Evolutionary conservation across 2,113 vertebrate genomes (phyloP), one percentile per base, ranked within the genome.

Genomic region (Papio anubis): DNA sequence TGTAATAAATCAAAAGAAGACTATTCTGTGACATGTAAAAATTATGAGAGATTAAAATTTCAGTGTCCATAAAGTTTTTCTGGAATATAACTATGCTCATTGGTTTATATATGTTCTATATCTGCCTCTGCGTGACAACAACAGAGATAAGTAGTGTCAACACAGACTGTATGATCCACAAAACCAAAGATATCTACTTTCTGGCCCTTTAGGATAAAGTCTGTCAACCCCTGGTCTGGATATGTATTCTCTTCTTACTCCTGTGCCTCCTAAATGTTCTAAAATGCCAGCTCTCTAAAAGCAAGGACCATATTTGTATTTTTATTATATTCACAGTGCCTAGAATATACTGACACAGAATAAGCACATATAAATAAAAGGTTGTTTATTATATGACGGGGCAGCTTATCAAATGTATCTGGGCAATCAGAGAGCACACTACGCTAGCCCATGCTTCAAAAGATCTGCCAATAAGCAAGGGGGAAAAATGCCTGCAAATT

Each of bases 1-100:
- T 68, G 32, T 68, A 83, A 78, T 90, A 75, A 85, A 83, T 88
- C 50, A 55, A 92, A 93, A 93, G 80, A 90, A 35, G 23, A 79
- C 2, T 78, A 57, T 70, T 84, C 76, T 38, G 55, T 68, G 48
- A 50, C 57, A 66, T 27, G 17, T 82, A 43, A 91, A 78, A 78
- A 32, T 48, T 45, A 4, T 45, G 43, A 27, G 59, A 68, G 32
- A 18, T 68, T 68, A 68, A 35, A 68, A n/a, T 35, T 16, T n/a
- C 32, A 17, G 16, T n/a, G 32, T n/a, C 32, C 66, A 68, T 89
- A 78, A 79, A 87, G 61, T 14, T 70, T 59, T 55, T 70, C 35
- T 83, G 70, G 79, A 80, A 82, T 55, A 55, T 9, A 79, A 43
- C 27, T 55, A 64, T 70, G 27, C 2, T 88, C 8, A 4, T 92